Base-by-base conservation (phyloP, 2,888 invertebrate species). In the Muschampia plurimacula region DNA sequence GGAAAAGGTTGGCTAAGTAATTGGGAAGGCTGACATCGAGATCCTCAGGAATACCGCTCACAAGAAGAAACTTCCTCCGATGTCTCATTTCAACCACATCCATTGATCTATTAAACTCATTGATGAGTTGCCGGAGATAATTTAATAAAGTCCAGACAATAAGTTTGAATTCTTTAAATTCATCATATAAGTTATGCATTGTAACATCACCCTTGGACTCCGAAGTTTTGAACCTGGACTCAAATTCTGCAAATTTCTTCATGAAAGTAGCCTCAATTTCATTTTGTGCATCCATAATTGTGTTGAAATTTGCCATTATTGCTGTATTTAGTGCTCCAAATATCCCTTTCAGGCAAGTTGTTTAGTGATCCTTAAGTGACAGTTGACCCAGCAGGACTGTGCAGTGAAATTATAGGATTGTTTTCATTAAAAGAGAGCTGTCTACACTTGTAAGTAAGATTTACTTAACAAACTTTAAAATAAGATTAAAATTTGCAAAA, bases 51-150 rank as follows among this genome's bases (percentile, higher is more conserved):
- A 65, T 8, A 2, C 65, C 65, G 7, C 44, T 28, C n/a, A 65
- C 65, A 2, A 65, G 8, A 0, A 65, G 52, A n/a, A 8, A 65
- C n/a, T 65, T 65, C 36, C 65, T 52, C 0, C 65, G 65, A n/a
- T 65, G 65, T 4, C 65, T 32, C 65, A 65, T 65, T 52, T 65
- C 65, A 0, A n/a, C 65, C 0, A 36, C 13, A 52, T 65, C 65
- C n/a, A n/a, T 36, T 1, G 32, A 8, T 8, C 9, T 52, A 1
- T 2, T 0, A 2, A 65, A 7, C 10, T 65, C 65, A 13, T 7
- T 7, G 12, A 65, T 52, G 0, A 22, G 22, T 36, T 65, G 28
- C 6, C 36, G 41, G 8, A 65, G 65, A 49, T 10, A 52, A n/a
- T 49, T 22, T 2, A 65, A 8, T 15, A 65, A 32, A 4, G 49